Base-by-base conservation (phyloP, 2,888 invertebrate genomes). In the Drosophila limbata region DNA sequence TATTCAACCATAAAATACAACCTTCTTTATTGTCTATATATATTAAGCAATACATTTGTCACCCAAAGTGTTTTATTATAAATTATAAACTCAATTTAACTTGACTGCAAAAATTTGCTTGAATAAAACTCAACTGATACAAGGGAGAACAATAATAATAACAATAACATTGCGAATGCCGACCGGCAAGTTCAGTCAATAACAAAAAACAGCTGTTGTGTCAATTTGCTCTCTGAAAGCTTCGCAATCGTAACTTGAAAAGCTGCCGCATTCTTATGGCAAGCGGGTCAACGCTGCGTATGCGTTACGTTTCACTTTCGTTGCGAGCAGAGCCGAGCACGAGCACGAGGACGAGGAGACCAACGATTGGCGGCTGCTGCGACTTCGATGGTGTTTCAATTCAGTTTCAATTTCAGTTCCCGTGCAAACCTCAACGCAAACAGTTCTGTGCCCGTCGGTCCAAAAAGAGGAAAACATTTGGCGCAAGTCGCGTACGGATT, bases 131-230 rank as follows among this genome's bases (percentile, higher is more conserved):
- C 28, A 39, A 39, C 45, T 53, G 25, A 40, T 21, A 39, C 48
- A 71, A 56, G 67, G 67, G 62, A 45, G 35, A 55, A 68, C 51
- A 33, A 31, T 31, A 39, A 39, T 3, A 56, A 66, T 15, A 67
- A 69, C 39, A 69, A 69, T 5, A 37, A 10, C 13, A 53, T 10
- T 8, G 11, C 3, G 17, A 59, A 56, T 31, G 74, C 73, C 73
- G 67, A 59, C 85, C 86, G 85, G 88, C 85, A 61, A 59, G 31
- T 53, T 25, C 21, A 52, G 56, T 57, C 42, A 79, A 89, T 81
- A 90, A 89, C 89, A 89, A 84, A 86, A 81, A 57, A 82, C 89
- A 89, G 89, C 90, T 89, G 89, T 77, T 88, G 13, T 1, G 11
- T 11, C 4, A 10, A 10, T 40, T 35, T 15, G 52, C 62, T 48